Evolutionary conservation across 2,113 vertebrate species (phyloP), one percentile per base, ranked within the genome.

Genomic region (Trogon surrucura): DNA sequence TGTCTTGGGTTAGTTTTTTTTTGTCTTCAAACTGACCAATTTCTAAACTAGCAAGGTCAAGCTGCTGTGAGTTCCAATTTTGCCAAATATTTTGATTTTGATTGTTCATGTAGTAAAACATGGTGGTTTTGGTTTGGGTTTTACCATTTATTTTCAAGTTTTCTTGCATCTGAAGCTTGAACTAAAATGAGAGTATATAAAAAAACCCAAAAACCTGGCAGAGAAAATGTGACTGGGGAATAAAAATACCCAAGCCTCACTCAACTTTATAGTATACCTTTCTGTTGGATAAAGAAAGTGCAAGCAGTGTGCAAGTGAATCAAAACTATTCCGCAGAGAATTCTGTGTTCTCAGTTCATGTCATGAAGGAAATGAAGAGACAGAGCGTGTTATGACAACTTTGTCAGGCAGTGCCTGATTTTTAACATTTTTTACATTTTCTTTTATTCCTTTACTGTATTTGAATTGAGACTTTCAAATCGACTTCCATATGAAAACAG

Each of bases 381-480:
- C 95, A 95, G 95, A 53, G 27, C 4, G 61, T 95, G 82, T 96
- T 97, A 96, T 97, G 96, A 97, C 97, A 96, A 91, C 90, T 97
- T 87, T 97, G 97, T 97, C 96, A 97, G 79, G 86, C 47, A n/a
- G 23, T 92, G 71, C 90, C 75, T 94, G 94, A 97, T 97, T 97
- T 97, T 93, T 45, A 91, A 94, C 92, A 91, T 90, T 83, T 83
- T 50, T 66, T 67, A 41, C 32, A 21, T 90, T 95, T 89, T 50
- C 27, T 87, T 93, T 91, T 93, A 77, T 90, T 92, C 25, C 58
- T 80, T 62, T 70, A 41, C 58, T 44, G 8, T 64, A 70, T 83
- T 92, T 90, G 75, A 88, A 80, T 77, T 77, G n/a, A 95, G 87
- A 50, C 14, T 36, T 97, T 96, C 45, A 91, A 38, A 57, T 62